phyloP scores from a whole-genome alignment of 2,113 vertebrate species.

The Alethe diademata region DNA sequence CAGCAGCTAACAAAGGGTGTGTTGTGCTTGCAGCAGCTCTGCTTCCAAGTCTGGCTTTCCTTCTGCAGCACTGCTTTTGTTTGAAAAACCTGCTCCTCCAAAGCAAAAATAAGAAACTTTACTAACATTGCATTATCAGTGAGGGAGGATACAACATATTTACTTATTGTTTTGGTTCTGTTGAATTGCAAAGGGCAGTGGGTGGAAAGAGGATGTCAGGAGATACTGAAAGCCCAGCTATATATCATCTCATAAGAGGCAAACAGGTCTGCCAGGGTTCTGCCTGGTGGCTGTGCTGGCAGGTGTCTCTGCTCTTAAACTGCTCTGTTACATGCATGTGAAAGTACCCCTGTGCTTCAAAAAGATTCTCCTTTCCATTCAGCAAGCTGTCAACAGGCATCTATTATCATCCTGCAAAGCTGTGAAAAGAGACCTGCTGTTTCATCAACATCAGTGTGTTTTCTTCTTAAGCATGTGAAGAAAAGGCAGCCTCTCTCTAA shows the following conservation, averaged over 20 bases:
- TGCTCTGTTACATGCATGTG: background rate
- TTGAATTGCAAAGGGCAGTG: background rate
- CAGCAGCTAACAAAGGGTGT: slow-evolving; percentile 16
- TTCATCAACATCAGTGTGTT: background rate
- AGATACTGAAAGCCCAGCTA: background rate
- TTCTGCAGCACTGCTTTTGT: background rate
- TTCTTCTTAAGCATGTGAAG: background rate
- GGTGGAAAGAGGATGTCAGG: background rate
- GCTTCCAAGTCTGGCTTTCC: background rate
- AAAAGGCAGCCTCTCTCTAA: background rate
- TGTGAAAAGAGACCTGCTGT: background rate
- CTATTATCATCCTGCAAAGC: background rate
- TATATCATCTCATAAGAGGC: background rate
- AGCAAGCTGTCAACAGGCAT: background rate
- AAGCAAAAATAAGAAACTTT: background rate
- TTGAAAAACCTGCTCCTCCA: background rate
- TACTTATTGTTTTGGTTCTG: background rate
- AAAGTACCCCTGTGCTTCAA: background rate
- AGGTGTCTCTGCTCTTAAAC: background rate
- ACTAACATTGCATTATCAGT: background rate
- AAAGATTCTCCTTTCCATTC: background rate
- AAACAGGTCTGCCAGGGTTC: background rate
- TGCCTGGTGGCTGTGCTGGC: background rate
- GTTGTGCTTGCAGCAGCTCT: background rate
- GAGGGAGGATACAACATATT: background rate